Conservation (phyloP, 1,140 invertebrate genomes). For the Steinernema khuongi region DNA sequence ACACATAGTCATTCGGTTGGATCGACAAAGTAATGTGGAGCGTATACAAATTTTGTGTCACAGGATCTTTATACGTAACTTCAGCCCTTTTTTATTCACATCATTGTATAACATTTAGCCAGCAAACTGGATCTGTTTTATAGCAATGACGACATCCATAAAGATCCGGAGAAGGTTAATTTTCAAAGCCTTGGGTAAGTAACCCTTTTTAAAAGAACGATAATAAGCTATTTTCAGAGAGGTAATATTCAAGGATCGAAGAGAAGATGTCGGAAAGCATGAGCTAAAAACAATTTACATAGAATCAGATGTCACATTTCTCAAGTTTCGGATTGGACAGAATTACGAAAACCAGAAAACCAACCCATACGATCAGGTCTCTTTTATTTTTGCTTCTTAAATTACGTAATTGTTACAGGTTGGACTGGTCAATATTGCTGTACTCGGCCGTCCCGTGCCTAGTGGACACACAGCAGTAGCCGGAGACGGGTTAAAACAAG, state of each 20-base stretch:
- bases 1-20: conserved; percentile 21
- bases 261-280: conserved; percentile 21
- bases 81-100: not conserved
- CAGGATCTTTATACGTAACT: conserved; percentile 28
- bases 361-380: conserved; percentile 27
- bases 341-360: conserved; percentile 18
- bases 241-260: conserved; percentile 25
- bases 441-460: conserved; percentile 24
- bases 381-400: not conserved
- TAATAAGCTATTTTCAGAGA: conserved; percentile 8
- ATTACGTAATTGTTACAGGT: conserved; percentile 5
- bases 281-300: conserved; percentile 35
- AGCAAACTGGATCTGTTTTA: conserved; percentile 17
- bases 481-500: not conserved
- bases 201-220: not conserved
- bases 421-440: conserved; percentile 28
- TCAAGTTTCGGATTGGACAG: conserved; percentile 18
- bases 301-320: conserved; percentile 18
- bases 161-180: not conserved
- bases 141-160: conserved; percentile 16
- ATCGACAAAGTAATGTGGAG: conserved; percentile 25
- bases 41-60: conserved; percentile 32
- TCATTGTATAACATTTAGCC: not conserved
- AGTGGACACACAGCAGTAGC: not conserved
- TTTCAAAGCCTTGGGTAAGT: not conserved